phyloP scores from a whole-genome alignment of 2,113 vertebrate species.

The Saimiri boliviensis region DNA sequence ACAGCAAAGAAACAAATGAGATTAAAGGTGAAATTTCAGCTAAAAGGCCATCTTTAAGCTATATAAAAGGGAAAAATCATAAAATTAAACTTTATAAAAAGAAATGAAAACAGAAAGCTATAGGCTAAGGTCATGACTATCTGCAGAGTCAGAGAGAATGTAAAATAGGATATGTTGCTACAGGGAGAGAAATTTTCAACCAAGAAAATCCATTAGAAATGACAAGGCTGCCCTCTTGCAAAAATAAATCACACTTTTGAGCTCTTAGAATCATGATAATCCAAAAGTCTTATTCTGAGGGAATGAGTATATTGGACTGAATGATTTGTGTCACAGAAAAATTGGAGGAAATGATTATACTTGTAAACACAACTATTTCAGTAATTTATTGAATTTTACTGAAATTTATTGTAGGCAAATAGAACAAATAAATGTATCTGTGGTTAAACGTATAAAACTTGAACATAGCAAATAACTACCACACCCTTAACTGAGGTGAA shows the following conservation, averaged over 20 bases:
- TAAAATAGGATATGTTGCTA: background rate
- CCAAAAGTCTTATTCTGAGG: constrained; percentile 42
- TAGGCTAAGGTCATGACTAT: background rate
- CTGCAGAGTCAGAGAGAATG: background rate
- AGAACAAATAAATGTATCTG: background rate
- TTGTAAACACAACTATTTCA: background rate
- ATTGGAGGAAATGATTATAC: background rate
- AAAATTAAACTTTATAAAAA: background rate
- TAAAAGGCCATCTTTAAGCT: constrained; percentile 44
- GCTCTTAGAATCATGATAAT: background rate
- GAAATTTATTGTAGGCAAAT: background rate
- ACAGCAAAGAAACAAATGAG: background rate
- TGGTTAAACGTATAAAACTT: background rate
- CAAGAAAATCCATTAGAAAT: background rate
- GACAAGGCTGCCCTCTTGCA: constrained; percentile 49
- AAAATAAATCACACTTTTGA: constrained; percentile 49
- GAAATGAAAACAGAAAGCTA: background rate
- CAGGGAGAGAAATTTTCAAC: background rate
- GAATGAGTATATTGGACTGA: background rate
- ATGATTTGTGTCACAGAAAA: background rate
- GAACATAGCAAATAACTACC: background rate
- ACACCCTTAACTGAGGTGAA: background rate
- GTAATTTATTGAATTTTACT: background rate
- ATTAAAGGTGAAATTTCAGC: constrained; percentile 19
- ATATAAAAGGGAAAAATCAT: background rate